Evolutionary conservation across 1,140 invertebrate genomes (phyloP).

Genomic region (Chlorops oryzae): DNA sequence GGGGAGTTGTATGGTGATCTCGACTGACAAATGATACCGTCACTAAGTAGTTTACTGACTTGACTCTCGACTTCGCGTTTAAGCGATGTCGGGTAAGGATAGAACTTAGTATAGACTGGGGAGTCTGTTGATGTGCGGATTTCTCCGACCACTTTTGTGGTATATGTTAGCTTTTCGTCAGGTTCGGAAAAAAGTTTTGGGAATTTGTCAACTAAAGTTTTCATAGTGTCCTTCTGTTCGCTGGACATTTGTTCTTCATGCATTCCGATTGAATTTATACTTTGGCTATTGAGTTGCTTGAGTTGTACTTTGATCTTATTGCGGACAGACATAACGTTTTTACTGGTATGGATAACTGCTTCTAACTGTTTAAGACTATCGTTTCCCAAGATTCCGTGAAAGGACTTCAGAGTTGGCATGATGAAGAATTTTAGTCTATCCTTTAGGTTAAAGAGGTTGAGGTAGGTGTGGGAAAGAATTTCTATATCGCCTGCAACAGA

Average conservation of each 20-base stretch:
- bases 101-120: slow-evolving; percentile 19
- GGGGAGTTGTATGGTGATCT: slow-evolving; percentile 22
- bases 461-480: slow-evolving; percentile 14
- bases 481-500: slow-evolving; percentile 16
- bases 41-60: slow-evolving; percentile 16
- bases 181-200: slow-evolving; percentile 16
- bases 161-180: slow-evolving; percentile 17
- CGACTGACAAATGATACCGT: slow-evolving; percentile 20
- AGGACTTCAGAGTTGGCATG: slow-evolving; percentile 15
- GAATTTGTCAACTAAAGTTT: neutral
- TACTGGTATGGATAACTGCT: slow-evolving; percentile 12
- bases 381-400: slow-evolving; percentile 19
- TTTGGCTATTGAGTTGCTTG: slow-evolving; percentile 3
- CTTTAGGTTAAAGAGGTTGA: slow-evolving; percentile 15
- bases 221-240: slow-evolving; percentile 1
- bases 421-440: slow-evolving; percentile 15
- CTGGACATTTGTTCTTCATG: slow-evolving; percentile 3
- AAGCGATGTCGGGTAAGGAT: slow-evolving; percentile 15
- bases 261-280: slow-evolving; percentile 16
- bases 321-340: slow-evolving; percentile 11
- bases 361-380: slow-evolving; percentile 16
- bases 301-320: slow-evolving; percentile 10
- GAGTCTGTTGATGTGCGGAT: slow-evolving; percentile 17
- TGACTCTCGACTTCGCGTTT: slow-evolving; percentile 18
- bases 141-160: slow-evolving; percentile 17